Conservation (phyloP, 2,797 vertebrate genomes). For the Kryptopterus vitreolus region DNA sequence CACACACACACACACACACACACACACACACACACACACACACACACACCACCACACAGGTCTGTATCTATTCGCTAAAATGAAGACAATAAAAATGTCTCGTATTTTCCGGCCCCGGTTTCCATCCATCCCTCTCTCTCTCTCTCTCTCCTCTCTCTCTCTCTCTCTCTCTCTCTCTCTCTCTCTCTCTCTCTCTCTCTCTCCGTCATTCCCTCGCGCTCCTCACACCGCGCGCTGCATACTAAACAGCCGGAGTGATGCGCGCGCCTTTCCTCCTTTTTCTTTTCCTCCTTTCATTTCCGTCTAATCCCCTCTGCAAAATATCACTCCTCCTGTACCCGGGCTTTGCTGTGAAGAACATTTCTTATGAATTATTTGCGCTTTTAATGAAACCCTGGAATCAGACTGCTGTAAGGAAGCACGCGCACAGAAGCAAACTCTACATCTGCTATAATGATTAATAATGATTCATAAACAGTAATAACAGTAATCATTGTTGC, state of each 20-base stretch:
- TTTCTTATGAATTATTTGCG: not conserved
- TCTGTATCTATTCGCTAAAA: conserved; percentile 2
- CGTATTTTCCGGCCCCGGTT: not conserved
- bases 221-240: conserved; percentile 44
- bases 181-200: not conserved
- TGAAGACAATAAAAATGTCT: conserved; percentile 1
- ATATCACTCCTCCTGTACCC: not conserved
- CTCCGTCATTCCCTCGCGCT: not conserved
- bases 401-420: not conserved
- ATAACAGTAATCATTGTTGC: not conserved
- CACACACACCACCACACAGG: not conserved
- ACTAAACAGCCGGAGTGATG: conserved; percentile 39
- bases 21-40: not conserved
- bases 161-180: conserved; percentile 8
- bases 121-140: conserved; percentile 16
- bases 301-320: not conserved
- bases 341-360: too few relatives aligned
- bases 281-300: not conserved
- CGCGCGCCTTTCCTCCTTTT: not conserved
- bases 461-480: not conserved
- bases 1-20: conserved; percentile 21
- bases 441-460: not conserved
- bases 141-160: conserved; percentile 39
- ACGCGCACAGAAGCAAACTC: too few relatives aligned
- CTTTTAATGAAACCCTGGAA: too few relatives aligned